Evolutionary conservation across 2,113 vertebrate species (phyloP).

Genomic region (Catharus bicknelli): DNA sequence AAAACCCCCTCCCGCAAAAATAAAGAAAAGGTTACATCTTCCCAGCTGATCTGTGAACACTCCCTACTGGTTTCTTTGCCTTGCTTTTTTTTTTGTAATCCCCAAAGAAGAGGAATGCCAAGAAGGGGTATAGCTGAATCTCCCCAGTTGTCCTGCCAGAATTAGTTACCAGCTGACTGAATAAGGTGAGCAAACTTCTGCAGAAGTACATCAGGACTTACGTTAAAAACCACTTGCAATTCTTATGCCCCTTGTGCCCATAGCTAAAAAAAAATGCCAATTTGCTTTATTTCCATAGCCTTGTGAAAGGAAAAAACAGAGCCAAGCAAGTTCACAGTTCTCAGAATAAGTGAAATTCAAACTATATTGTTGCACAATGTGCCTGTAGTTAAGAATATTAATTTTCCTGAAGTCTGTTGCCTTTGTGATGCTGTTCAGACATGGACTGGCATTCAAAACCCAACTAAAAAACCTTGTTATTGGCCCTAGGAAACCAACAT

Average conservation of each 20-base stretch:
- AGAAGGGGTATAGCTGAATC: neutral
- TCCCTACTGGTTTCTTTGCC: neutral
- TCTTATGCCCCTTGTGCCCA: neutral
- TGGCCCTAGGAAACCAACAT: neutral
- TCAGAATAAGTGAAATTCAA: constrained; percentile 1
- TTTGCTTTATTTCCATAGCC: neutral
- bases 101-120: neutral
- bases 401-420: neutral
- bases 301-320: neutral
- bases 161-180: neutral
- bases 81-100: neutral
- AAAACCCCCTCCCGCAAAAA: rapidly evolving
- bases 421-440: neutral
- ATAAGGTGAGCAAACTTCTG: neutral
- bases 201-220: neutral
- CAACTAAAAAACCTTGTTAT: neutral
- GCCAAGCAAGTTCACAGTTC: neutral
- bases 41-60: neutral
- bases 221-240: neutral
- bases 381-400: neutral
- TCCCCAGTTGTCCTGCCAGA: neutral
- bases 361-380: neutral
- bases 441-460: neutral
- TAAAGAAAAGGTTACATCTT: neutral
- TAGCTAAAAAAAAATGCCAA: neutral